These are phyloP conservation scores for Hypotaenidia okinawae DNA, from an alignment of 2,797 vertebrate species.

Conservation along the genomic window DNA sequence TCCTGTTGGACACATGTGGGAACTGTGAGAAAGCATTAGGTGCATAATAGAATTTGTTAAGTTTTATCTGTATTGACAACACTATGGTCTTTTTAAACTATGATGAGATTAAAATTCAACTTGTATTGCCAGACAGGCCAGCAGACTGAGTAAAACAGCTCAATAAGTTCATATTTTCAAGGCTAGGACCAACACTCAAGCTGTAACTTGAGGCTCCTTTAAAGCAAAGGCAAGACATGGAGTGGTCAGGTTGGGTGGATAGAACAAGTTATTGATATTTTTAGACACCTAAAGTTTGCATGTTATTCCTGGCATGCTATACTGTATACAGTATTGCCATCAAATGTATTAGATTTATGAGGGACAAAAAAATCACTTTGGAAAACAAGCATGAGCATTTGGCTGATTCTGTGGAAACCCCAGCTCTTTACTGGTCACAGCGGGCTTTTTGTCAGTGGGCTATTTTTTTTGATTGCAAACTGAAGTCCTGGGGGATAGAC, in stretches of 20 bases:
- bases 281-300: not conserved
- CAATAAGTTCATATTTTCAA: not conserved
- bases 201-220: not conserved
- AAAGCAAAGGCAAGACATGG: not conserved
- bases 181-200: not conserved
- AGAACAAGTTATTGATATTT: not conserved
- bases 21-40: not conserved
- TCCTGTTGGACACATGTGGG: not conserved
- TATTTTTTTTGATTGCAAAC: not conserved
- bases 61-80: not conserved
- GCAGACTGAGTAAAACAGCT: not conserved
- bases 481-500: fast-evolving
- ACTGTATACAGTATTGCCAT: not conserved
- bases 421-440: not conserved
- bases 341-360: not conserved
- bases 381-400: not conserved
- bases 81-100: not conserved
- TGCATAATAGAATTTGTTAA: not conserved
- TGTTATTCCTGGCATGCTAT: not conserved
- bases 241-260: not conserved
- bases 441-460: not conserved
- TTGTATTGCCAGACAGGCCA: not conserved
- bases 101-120: not conserved
- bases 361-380: not conserved
- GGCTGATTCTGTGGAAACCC: not conserved